Conservation (phyloP, 2,888 invertebrate species). For the Idaea straminata region DNA sequence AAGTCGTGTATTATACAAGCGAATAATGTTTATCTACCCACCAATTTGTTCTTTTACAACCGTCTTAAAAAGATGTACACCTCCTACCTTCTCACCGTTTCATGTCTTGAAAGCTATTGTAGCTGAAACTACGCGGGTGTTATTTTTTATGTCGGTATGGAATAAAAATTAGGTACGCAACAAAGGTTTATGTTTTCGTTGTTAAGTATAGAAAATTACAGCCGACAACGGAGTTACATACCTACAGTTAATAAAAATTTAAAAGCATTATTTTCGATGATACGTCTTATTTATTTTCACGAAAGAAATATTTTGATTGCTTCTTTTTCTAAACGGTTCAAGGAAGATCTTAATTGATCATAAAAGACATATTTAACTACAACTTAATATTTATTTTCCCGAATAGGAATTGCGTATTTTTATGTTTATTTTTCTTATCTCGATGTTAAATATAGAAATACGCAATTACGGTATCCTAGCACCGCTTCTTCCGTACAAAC, state of each 20-base stretch:
- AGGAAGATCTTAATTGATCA: no score
- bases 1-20: slow-evolving; percentile 42
- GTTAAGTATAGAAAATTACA: slow-evolving; percentile 21
- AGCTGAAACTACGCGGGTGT: slow-evolving; percentile 36
- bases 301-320: no score
- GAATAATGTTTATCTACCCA: slow-evolving; percentile 37
- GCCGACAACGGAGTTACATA: slow-evolving; percentile 24
- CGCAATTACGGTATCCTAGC: no score
- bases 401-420: no score
- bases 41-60: slow-evolving; percentile 54
- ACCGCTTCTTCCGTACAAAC: no score
- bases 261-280: no score
- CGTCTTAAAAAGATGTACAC: slow-evolving; percentile 40
- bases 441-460: no score
- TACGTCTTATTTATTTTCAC: no score
- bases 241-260: not conserved
- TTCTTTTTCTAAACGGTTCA: no score
- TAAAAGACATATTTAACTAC: no score
- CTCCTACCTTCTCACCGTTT: slow-evolving; percentile 23
- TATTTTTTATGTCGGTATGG: slow-evolving; percentile 37
- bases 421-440: no score
- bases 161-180: slow-evolving; percentile 34
- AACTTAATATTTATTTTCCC: no score
- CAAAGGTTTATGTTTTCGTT: slow-evolving; percentile 36
- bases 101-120: slow-evolving; percentile 35